Evolutionary conservation across 2,797 vertebrate species (phyloP).

Genomic region (Xenopus petersii): DNA sequence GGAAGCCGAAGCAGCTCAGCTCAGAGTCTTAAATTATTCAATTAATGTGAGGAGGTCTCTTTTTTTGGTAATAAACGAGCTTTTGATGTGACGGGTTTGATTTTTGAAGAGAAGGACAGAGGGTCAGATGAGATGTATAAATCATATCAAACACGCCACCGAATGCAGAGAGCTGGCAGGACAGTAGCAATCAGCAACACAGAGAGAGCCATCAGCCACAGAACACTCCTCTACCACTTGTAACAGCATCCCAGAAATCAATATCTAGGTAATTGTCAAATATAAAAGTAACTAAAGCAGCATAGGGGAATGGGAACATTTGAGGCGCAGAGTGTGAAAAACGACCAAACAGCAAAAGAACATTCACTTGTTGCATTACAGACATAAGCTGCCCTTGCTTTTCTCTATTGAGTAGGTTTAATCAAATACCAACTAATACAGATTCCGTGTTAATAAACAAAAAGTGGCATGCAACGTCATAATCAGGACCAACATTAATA

Average conservation of each 20-base stretch:
- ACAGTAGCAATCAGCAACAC: slow-evolving; percentile 18
- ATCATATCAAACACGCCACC: slow-evolving; percentile 35
- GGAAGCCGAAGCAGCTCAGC: slow-evolving; percentile 41
- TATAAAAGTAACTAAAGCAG: slow-evolving; percentile 16
- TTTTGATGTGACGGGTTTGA: slow-evolving; percentile 48
- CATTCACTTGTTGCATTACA: not conserved
- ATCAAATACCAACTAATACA: no score
- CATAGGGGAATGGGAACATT: not conserved
- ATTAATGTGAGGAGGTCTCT: slow-evolving; percentile 48
- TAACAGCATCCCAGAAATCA: slow-evolving; percentile 5
- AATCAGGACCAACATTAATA: no score
- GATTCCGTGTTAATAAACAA: no score
- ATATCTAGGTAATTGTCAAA: slow-evolving; percentile 9
- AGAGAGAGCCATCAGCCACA: slow-evolving; percentile 24
- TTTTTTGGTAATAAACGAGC: slow-evolving; percentile 47
- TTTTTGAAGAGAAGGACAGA: slow-evolving; percentile 47
- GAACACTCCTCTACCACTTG: slow-evolving; percentile 2
- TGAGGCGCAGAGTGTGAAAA: not conserved
- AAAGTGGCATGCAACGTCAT: no score
- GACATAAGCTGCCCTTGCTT: not conserved
- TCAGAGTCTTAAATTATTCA: slow-evolving; percentile 47
- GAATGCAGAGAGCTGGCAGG: slow-evolving; percentile 26
- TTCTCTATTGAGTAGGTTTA: no score
- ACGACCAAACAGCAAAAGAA: not conserved
- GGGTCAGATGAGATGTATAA: slow-evolving; percentile 45